A percentile compares a stretch with the other conserved stretches of the same genome.
phyloP scores from a whole-genome alignment of 2,113 vertebrate genomes.

The Apistogramma diplotaenia region DNA sequence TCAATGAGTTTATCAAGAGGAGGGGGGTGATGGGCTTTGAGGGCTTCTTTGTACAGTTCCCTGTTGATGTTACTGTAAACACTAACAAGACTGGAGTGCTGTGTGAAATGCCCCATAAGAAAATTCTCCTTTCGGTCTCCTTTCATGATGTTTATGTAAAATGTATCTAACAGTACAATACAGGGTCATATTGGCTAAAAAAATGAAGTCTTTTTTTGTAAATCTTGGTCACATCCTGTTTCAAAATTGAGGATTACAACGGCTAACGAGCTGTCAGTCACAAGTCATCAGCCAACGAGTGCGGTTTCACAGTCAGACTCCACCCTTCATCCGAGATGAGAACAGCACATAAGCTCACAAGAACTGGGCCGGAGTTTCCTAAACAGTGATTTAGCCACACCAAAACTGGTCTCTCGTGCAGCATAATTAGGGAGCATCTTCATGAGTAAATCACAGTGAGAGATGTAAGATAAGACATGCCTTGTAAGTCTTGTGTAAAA shows the following conservation, averaged over 20 bases:
- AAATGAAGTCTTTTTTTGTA: neutral
- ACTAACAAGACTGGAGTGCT: neutral
- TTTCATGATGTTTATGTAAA: neutral
- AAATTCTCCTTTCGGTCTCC: neutral
- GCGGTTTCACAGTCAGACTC: no score
- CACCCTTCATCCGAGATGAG: no score
- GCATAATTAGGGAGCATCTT: no score
- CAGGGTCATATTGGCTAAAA: neutral
- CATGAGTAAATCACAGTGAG: no score
- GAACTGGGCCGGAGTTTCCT: neutral
- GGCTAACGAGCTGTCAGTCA: neutral
- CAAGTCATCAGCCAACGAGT: no score
- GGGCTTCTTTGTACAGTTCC: conserved; percentile 43
- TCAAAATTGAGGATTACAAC: neutral
- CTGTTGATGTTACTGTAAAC: conserved; percentile 29
- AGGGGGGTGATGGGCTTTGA: conserved; percentile 18
- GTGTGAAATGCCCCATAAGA: neutral
- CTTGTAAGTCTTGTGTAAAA: neutral
- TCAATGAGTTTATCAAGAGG: conserved; percentile 56
- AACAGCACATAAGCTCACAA: neutral
- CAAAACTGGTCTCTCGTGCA: no score
- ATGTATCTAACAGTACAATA: neutral
- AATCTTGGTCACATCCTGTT: neutral
- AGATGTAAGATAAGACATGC: no score
- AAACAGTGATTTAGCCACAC: neutral